These are phyloP conservation scores for Pedetes capensis DNA, from an alignment of 2,113 vertebrate genomes.

Conservation along the genomic window DNA sequence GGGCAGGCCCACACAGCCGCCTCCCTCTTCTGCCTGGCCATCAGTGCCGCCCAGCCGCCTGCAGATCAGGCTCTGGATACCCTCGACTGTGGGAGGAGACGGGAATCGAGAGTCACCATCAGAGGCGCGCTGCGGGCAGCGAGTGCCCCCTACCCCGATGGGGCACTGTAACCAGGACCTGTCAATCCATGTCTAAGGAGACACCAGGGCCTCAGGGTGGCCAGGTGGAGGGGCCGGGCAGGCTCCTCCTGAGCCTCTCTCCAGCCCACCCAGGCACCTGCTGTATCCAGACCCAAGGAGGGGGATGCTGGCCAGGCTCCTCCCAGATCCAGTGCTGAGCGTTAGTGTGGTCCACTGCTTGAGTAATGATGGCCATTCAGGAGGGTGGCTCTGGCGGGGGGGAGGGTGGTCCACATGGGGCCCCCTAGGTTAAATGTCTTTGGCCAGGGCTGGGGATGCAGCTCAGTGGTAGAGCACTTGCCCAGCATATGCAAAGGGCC, in stretches of 20 bases:
- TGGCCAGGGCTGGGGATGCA: no score
- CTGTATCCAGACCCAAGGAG: not conserved
- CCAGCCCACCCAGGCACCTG: not conserved
- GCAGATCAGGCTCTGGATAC: conserved; percentile 90
- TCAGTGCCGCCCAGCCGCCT: conserved; percentile 76
- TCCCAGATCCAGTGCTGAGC: not conserved
- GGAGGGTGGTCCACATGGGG: not conserved
- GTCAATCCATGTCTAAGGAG: fast-evolving
- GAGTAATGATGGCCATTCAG: fast-evolving
- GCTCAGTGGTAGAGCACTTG: no score
- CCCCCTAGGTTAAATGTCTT: not conserved
- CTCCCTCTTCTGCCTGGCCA: conserved; percentile 80
- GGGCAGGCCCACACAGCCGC: conserved; percentile 70
- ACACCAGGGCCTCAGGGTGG: not conserved
- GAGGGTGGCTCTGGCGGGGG: not conserved
- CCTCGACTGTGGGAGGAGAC: conserved; percentile 85
- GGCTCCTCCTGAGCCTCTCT: not conserved
- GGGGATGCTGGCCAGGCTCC: not conserved
- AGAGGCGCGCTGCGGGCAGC: fast-evolving
- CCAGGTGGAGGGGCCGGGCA: fast-evolving
- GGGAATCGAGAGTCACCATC: not conserved
- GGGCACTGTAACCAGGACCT: fast-evolving
- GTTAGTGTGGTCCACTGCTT: not conserved
- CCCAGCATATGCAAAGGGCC: no score
- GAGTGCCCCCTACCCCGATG: no score